phyloP scores from a whole-genome alignment of 2,113 vertebrate genomes.

The Nicator chloris region DNA sequence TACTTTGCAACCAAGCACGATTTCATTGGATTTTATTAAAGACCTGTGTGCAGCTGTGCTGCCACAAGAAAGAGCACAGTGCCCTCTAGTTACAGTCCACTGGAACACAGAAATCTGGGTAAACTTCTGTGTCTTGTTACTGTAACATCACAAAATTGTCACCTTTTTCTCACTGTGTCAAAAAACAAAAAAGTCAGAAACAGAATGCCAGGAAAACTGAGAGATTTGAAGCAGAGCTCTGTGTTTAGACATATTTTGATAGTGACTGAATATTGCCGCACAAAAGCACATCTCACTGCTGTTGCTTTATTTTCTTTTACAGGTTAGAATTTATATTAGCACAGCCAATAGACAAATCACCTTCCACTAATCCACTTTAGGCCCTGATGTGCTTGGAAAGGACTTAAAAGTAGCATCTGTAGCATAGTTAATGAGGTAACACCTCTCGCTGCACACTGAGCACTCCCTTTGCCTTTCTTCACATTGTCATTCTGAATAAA shows the following conservation, averaged over 20 bases:
- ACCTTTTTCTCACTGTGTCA: not conserved
- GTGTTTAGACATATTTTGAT: not conserved
- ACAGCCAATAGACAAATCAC: not conserved
- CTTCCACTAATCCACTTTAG: conserved; percentile 3
- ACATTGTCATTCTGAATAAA: not conserved
- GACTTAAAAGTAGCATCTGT: not conserved
- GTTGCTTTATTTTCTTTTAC: not conserved
- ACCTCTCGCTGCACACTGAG: not conserved
- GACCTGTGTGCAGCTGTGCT: not conserved
- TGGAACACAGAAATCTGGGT: not conserved
- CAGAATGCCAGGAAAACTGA: not conserved
- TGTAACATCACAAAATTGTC: not conserved
- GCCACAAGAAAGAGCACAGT: conserved; percentile 54
- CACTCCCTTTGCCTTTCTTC: not conserved
- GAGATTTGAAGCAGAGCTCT: not conserved
- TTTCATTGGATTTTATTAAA: conserved; percentile 18
- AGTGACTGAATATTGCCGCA: not conserved
- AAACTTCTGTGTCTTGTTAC: not conserved
- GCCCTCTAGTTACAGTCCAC: conserved; percentile 50
- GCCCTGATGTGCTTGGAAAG: conserved; percentile 22
- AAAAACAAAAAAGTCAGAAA: not conserved
- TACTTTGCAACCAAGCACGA: not conserved
- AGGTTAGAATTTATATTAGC: not conserved
- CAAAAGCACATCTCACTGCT: not conserved
- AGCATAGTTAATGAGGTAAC: not conserved